Conservation (phyloP, 1,140 invertebrate genomes). For the Drosophila quadrilineata region DNA sequence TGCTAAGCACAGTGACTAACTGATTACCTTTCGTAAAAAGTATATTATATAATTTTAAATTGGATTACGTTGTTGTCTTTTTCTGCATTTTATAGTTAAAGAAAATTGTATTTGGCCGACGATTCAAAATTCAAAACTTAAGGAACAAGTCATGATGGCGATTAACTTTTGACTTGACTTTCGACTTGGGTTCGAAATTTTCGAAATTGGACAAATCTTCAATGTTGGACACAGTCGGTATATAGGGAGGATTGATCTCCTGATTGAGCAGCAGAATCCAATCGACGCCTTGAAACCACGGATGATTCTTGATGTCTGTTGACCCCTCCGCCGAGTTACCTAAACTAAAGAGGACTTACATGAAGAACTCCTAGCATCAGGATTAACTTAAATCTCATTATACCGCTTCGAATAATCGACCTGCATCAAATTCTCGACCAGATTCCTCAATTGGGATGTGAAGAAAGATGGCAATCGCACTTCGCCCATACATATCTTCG, state of each 20-base stretch:
- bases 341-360: constrained; percentile 80
- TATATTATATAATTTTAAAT: no score
- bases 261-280: constrained; percentile 94
- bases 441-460: constrained; percentile 88
- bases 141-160: constrained; percentile 61
- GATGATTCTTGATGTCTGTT: constrained; percentile 85
- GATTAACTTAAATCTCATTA: constrained; percentile 5
- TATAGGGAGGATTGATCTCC: constrained; percentile 88
- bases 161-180: constrained; percentile 48
- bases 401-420: constrained; percentile 90
- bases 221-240: constrained; percentile 83
- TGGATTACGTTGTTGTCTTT: no score
- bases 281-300: constrained; percentile 89
- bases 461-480: constrained; percentile 87
- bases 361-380: neutral
- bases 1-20: neutral
- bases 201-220: constrained; percentile 68
- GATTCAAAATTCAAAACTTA: constrained; percentile 66
- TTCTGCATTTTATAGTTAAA: no score
- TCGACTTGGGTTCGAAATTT: constrained; percentile 22
- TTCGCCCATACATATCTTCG: constrained; percentile 89
- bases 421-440: constrained; percentile 91
- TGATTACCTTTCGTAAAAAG: no score
- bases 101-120: constrained; percentile 23
- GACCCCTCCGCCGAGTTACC: constrained; percentile 92